phyloP scores from a whole-genome alignment of 2,113 vertebrate species.

The Seriola aureovittata region DNA sequence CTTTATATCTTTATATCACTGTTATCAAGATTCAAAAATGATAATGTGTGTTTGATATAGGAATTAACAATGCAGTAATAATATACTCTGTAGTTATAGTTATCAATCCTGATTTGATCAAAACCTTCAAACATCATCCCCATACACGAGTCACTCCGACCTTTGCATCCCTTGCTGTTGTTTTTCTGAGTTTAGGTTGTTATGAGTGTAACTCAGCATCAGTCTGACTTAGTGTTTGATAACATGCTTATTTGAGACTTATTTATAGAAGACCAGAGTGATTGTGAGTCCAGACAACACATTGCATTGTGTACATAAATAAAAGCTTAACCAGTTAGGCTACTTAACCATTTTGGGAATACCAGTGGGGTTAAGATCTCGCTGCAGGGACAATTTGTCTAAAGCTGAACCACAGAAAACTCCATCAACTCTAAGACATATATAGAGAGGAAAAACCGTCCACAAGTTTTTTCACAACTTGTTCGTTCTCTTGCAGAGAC shows the following conservation, averaged over 20 bases:
- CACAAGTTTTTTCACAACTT: too few relatives aligned
- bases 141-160: not conserved
- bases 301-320: not conserved
- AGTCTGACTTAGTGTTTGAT: not conserved
- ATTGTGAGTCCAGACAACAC: not conserved
- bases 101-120: too few relatives aligned
- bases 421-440: too few relatives aligned
- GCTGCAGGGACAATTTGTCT: not conserved
- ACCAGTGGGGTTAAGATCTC: constrained; percentile 10
- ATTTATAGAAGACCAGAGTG: constrained; percentile 5
- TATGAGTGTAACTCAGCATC: not conserved
- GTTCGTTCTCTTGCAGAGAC: not conserved
- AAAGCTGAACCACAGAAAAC: not conserved
- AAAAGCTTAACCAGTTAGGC: constrained; percentile 21
- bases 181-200: not conserved
- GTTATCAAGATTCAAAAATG: not conserved
- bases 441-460: too few relatives aligned
- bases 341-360: not conserved
- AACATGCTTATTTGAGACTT: not conserved
- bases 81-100: too few relatives aligned
- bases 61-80: not conserved
- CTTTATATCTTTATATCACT: not conserved
- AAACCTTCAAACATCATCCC: too few relatives aligned
- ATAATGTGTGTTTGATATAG: too few relatives aligned
- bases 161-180: not conserved